phyloP scores from a whole-genome alignment of 2,113 vertebrate species.

The Chascanopsetta lugubris region DNA sequence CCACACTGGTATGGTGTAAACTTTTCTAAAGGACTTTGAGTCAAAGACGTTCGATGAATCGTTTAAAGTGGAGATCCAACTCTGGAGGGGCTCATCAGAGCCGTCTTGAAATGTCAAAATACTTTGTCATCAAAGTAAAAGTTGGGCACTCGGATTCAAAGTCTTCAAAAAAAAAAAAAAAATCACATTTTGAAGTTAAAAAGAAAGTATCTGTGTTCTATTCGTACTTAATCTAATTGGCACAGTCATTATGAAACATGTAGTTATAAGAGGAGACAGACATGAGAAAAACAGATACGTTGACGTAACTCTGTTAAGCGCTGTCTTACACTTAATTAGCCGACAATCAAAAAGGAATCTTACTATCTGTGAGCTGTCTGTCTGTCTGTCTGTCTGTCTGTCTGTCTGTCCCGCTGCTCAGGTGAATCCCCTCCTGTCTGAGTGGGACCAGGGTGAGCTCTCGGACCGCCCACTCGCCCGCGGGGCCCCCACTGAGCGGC shows the following conservation, averaged over 20 bases:
- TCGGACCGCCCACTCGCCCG: constrained; percentile 55
- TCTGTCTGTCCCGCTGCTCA: constrained; percentile 17
- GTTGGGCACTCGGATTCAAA: constrained; percentile 3
- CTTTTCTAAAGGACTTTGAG: too few species aligned
- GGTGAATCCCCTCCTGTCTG: constrained; percentile 52
- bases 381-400: too few species aligned
- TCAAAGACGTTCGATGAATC: too few species aligned
- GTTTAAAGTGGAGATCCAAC: constrained; percentile 3
- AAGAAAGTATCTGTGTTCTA: not conserved
- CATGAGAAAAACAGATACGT: constrained; percentile 26
- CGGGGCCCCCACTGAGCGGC: constrained; percentile 45
- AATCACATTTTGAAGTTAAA: constrained; percentile 1
- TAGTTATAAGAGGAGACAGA: not conserved
- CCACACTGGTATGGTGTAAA: too few species aligned
- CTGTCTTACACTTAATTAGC: constrained; percentile 52
- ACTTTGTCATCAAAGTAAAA: constrained; percentile 45
- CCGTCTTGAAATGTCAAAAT: constrained; percentile 32
- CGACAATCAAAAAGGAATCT: constrained; percentile 47
- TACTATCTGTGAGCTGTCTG: constrained; percentile 27
- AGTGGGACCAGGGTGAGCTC: constrained; percentile 53
- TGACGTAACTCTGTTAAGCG: constrained; percentile 33
- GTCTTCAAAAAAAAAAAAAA: constrained; percentile 8
- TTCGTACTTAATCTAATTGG: constrained; percentile 11
- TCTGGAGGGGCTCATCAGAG: constrained; percentile 15
- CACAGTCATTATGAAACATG: constrained; percentile 1